Percentiles rank a stretch among this genome's conserved stretches.
phyloP scores from a whole-genome alignment of 1,140 invertebrate species.

The Pseudachorutes palmiensis region DNA sequence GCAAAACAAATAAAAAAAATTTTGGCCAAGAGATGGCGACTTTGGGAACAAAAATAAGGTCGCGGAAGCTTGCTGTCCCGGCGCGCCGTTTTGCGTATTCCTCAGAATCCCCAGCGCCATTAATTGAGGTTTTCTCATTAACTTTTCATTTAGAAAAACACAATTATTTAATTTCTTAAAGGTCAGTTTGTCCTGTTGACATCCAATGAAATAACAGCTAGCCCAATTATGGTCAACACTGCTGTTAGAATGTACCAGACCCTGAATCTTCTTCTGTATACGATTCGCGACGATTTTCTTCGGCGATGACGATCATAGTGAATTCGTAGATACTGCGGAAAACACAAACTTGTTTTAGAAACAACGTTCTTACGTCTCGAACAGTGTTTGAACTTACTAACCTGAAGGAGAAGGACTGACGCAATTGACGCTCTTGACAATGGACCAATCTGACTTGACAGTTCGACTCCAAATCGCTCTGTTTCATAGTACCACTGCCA shows the following conservation, averaged over 20 bases:
- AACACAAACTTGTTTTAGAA: not conserved
- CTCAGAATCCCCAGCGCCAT: no score
- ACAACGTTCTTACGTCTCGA: not conserved
- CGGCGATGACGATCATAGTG: not conserved
- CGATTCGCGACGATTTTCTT: not conserved
- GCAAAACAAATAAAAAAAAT: no score
- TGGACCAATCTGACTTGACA: not conserved
- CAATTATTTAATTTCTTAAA: not conserved
- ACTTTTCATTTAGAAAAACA: no score
- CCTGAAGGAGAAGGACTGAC: not conserved
- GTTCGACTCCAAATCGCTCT: not conserved
- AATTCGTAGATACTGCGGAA: not conserved
- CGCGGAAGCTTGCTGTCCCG: no score
- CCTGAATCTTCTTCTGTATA: not conserved
- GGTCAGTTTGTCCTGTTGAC: not conserved
- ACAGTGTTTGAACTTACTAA: not conserved
- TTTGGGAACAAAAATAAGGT: no score
- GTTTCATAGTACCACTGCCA: not conserved
- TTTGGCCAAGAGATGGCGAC: no score
- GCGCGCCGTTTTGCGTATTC: no score
- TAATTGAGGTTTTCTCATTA: no score
- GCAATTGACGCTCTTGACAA: not conserved
- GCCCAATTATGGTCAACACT: not conserved
- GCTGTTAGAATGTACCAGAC: not conserved
- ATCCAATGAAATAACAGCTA: not conserved